A percentile compares a stretch with the other conserved stretches of the same genome.
Evolutionary conservation across 1,140 invertebrate species (phyloP).

Genomic region (Oryzaephilus surinamensis): DNA sequence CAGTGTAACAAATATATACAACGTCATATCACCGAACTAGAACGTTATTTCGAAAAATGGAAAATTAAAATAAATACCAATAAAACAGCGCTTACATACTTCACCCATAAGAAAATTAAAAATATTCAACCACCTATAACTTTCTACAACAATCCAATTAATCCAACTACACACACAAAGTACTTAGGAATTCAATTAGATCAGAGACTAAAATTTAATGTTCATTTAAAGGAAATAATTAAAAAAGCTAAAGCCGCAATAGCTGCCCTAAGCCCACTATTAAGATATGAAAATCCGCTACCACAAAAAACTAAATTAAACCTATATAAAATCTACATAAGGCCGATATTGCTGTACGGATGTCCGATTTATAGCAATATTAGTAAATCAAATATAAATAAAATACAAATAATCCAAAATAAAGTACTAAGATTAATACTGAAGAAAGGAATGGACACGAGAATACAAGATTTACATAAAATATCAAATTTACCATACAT

Average conservation of each 20-base stretch:
- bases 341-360: constrained; percentile 16
- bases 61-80: constrained; percentile 18
- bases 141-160: constrained; percentile 1
- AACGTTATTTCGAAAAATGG: constrained; percentile 8
- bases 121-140: constrained; percentile 2
- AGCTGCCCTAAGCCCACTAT: constrained; percentile 10
- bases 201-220: constrained; percentile 14
- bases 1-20: not conserved
- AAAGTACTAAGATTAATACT: constrained; percentile 23
- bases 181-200: constrained; percentile 26
- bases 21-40: constrained; percentile 8
- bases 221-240: constrained; percentile 14
- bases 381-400: constrained; percentile 4
- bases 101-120: constrained; percentile 2
- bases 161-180: constrained; percentile 9
- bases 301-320: constrained; percentile 20
- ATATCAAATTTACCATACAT: no score
- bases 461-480: no score
- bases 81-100: constrained; percentile 11
- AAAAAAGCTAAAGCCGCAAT: constrained; percentile 16
- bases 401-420: constrained; percentile 22
- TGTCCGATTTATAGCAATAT: no score
- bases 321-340: constrained; percentile 13
- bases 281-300: constrained; percentile 15
- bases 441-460: no score